Conservation (phyloP, 2,888 invertebrate species). For the Callimorpha dominula region DNA sequence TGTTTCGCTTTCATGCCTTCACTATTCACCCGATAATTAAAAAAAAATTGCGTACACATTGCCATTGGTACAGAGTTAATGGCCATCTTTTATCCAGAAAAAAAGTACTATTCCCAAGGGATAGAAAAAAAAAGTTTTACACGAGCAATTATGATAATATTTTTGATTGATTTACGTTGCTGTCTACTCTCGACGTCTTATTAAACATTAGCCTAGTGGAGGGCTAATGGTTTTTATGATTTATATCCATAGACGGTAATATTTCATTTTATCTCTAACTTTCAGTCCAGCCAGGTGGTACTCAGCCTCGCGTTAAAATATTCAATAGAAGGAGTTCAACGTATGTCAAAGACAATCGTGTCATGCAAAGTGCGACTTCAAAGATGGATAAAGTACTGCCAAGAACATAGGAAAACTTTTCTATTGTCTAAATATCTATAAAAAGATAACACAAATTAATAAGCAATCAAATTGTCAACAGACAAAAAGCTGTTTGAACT, state of each 20-base stretch:
- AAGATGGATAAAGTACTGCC: constrained; percentile 8
- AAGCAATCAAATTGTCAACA: too few relatives aligned
- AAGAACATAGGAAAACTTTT: background rate
- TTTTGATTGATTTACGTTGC: background rate
- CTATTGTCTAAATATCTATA: background rate
- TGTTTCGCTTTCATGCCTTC: background rate
- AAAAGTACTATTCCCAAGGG: background rate
- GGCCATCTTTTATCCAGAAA: background rate
- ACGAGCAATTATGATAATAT: background rate
- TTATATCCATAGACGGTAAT: background rate
- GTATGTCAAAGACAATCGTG: constrained; percentile 23
- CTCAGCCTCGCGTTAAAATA: constrained; percentile 28
- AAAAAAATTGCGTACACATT: background rate
- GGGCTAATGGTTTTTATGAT: background rate
- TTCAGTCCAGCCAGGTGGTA: constrained; percentile 21
- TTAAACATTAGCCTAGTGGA: background rate
- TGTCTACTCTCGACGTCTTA: background rate
- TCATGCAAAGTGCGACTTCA: constrained; percentile 13
- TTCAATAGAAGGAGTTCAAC: constrained; percentile 27
- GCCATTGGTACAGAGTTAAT: background rate
- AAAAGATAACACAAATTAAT: background rate
- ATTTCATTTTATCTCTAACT: constrained; percentile 10
- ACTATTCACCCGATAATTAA: background rate
- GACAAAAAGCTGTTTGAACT: too few relatives aligned
- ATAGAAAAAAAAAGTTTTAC: background rate